These are phyloP conservation scores for Blastobasis lacticolella DNA, from an alignment of 2,888 invertebrate genomes.

Conservation along the genomic window DNA sequence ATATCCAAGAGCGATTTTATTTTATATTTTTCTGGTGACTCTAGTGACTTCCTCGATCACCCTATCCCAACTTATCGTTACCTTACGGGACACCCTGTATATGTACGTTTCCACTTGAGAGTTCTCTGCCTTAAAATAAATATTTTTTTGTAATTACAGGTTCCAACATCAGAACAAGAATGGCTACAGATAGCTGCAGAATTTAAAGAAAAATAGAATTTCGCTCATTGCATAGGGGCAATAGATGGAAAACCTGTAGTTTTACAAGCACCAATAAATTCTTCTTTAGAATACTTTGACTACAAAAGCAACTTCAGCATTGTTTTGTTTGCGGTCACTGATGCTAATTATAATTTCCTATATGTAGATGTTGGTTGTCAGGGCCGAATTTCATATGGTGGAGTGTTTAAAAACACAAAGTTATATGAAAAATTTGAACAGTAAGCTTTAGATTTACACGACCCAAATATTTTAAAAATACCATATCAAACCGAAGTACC, in stretches of 20 bases:
- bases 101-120: no score
- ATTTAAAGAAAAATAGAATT: slow-evolving; percentile 21
- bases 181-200: slow-evolving; percentile 14
- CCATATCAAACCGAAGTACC: slow-evolving; percentile 8
- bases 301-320: slow-evolving; percentile 21
- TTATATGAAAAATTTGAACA: not conserved
- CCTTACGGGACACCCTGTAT: no score
- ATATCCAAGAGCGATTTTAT: no score
- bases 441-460: not conserved
- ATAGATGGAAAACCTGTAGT: slow-evolving; percentile 15
- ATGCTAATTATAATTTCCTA: slow-evolving; percentile 20
- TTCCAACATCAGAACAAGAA: slow-evolving; percentile 18
- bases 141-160: slow-evolving; percentile 13
- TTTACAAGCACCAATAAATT: slow-evolving; percentile 19
- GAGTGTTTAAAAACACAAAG: slow-evolving; percentile 19
- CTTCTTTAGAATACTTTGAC: slow-evolving; percentile 19
- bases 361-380: slow-evolving; percentile 22
- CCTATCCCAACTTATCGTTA: no score
- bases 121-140: not conserved
- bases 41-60: no score
- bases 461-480: slow-evolving; percentile 3
- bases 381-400: slow-evolving; percentile 21
- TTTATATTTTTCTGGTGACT: no score
- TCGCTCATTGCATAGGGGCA: slow-evolving; percentile 18
- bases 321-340: slow-evolving; percentile 19